Evolutionary conservation across 2,113 vertebrate species (phyloP), one percentile per base, ranked within the genome.

Genomic region (Megaleporinus macrocephalus): DNA sequence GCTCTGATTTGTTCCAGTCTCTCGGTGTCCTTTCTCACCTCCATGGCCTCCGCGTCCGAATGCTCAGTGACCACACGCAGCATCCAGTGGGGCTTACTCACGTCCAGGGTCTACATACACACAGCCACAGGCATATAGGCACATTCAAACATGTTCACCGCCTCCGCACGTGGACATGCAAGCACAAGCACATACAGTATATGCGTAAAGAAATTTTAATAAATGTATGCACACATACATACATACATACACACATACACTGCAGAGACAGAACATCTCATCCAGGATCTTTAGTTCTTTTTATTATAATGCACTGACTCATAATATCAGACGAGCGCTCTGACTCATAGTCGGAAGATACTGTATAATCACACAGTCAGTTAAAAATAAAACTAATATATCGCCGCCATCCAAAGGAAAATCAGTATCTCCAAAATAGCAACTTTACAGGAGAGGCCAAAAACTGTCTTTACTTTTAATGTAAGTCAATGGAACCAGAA

Each of bases 331-430:
- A 72, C 30, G 36, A 41, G 1, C 53, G 27, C 36, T 7, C 16
- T 80, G 68, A 80, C 68, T 80, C 78, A 79, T 27, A 7, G 36
- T 59, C 68, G 62, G 33, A 13, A 78, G 27, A 33, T 30, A 30
- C 13, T 55, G 20, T 44, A 20, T 78, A 66, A 78, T 79, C 47
- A 57, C 51, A 44, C 33, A 13, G 76, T 30, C 24, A 47, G 66
- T 47, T 79, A 79, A 59, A 79, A 79, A 79, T 79, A 72, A 71
- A 79, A 72, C 27, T 79, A 66, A 29, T 29, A 30, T 36, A 68
- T 68, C 33, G n/a, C n/a, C n/a, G n/a, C n/a, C n/a, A n/a, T n/a
- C n/a, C n/a, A n/a, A n/a, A n/a, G n/a, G n/a, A n/a, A n/a, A n/a
- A n/a, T n/a, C n/a, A n/a, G n/a, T n/a, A n/a, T n/a, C n/a, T n/a